Percentiles rank a stretch among this genome's conserved stretches.
Conservation (phyloP, 2,113 vertebrate genomes). For the Axis porcinus region DNA sequence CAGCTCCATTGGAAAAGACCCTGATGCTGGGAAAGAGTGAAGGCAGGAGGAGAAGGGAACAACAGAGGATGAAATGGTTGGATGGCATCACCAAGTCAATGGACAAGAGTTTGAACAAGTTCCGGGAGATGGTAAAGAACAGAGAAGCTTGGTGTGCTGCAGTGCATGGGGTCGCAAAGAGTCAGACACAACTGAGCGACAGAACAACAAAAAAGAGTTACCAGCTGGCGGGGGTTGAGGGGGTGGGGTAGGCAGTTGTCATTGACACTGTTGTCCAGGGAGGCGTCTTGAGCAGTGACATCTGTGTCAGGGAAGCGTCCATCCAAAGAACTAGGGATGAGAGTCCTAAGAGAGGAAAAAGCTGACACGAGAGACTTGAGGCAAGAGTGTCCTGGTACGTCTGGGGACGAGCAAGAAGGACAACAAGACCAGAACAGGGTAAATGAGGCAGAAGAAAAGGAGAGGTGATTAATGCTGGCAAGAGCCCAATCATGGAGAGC, state of each 20-base stretch:
- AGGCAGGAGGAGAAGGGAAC: background rate
- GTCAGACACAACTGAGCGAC: background rate
- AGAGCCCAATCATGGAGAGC: background rate
- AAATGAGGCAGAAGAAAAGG: background rate
- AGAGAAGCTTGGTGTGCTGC: background rate
- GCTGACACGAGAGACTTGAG: rapidly evolving
- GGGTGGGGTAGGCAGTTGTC: background rate
- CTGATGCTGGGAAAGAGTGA: background rate
- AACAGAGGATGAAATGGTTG: background rate
- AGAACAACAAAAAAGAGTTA: background rate
- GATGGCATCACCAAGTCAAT: background rate
- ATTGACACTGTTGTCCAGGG: background rate
- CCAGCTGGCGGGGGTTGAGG: background rate
- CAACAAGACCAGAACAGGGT: background rate
- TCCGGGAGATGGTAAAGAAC: background rate
- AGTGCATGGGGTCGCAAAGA: background rate
- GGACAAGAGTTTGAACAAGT: background rate
- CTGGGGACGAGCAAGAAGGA: background rate
- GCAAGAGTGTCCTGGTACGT: background rate
- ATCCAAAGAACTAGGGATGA: background rate
- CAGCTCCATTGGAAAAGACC: background rate
- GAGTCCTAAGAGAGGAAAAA: background rate
- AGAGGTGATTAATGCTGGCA: background rate
- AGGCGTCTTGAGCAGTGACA: background rate
- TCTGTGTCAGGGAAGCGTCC: background rate